phyloP scores from a whole-genome alignment of 2,113 vertebrate species.

The Thunnus thynnus region DNA sequence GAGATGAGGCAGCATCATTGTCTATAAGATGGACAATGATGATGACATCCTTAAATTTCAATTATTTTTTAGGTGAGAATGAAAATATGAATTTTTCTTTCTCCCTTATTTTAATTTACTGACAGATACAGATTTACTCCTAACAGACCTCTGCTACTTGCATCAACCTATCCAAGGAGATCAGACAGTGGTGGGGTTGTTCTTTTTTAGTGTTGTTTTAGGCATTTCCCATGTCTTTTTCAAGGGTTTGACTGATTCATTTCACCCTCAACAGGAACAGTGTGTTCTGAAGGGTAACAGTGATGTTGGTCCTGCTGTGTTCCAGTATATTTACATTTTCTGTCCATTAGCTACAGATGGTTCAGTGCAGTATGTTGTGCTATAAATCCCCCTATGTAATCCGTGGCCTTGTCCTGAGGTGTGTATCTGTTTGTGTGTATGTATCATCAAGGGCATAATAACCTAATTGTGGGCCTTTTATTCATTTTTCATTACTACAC shows the following conservation, averaged over 20 bases:
- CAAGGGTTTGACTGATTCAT: background rate
- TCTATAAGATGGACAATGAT: background rate
- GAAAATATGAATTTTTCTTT: background rate
- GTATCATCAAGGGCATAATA: constrained; percentile 63
- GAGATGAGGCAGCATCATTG: background rate
- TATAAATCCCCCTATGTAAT: constrained; percentile 1
- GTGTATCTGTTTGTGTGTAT: constrained; percentile 7
- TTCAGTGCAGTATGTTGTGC: background rate
- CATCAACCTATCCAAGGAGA: background rate
- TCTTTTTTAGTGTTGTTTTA: background rate
- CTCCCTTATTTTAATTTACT: background rate
- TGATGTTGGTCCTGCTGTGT: background rate
- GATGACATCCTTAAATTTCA: background rate
- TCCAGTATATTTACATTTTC: background rate
- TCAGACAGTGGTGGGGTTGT: background rate
- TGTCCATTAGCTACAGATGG: background rate
- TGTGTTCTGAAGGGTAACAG: background rate
- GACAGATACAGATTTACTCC: background rate
- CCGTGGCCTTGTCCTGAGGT: constrained; percentile 11
- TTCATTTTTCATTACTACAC: constrained; percentile 81
- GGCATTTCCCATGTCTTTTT: background rate
- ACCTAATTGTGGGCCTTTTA: constrained; percentile 59
- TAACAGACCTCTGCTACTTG: background rate
- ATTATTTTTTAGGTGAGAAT: background rate
- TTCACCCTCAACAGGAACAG: constrained; percentile 4